Evolutionary conservation across 2,888 invertebrate species (phyloP).

Genomic region (Nomada flava): DNA sequence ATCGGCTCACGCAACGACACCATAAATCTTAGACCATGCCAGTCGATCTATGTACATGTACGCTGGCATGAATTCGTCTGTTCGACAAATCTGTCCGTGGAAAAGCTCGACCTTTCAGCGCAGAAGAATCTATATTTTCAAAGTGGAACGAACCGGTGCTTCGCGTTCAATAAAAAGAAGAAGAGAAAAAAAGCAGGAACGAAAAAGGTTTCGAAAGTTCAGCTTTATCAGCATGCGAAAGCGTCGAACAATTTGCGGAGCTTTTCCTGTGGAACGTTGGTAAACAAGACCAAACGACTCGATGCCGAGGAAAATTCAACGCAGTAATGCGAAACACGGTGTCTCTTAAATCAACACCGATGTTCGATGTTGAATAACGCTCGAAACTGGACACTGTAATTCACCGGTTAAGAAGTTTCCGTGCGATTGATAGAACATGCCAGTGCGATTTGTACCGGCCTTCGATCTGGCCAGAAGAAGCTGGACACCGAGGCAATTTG

Average conservation of each 20-base stretch:
- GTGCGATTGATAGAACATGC: slow-evolving; percentile 36
- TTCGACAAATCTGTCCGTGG: background rate
- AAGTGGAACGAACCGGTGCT: too few relatives aligned
- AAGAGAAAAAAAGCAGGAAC: too few relatives aligned
- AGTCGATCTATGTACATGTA: background rate
- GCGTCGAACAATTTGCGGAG: too few relatives aligned
- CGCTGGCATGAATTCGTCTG: slow-evolving; percentile 18
- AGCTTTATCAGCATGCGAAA: too few relatives aligned
- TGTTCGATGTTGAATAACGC: slow-evolving; percentile 26
- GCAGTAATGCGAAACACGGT: background rate
- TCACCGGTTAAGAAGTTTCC: slow-evolving; percentile 29
- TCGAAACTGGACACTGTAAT: slow-evolving; percentile 27
- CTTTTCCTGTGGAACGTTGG: background rate
- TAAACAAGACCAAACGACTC: background rate
- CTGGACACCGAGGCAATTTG: background rate
- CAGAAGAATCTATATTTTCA: too few relatives aligned
- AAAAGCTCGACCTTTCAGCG: background rate
- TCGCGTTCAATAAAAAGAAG: too few relatives aligned
- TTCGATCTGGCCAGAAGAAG: background rate
- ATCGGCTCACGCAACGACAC: background rate
- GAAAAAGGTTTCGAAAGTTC: too few relatives aligned
- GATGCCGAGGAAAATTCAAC: slow-evolving; percentile 4
- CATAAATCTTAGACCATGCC: slow-evolving; percentile 12
- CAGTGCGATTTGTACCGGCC: slow-evolving; percentile 16
- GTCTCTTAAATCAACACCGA: slow-evolving; percentile 26